Base-by-base conservation (phyloP, 2,113 vertebrate genomes). In the Perognathus longimembris region DNA sequence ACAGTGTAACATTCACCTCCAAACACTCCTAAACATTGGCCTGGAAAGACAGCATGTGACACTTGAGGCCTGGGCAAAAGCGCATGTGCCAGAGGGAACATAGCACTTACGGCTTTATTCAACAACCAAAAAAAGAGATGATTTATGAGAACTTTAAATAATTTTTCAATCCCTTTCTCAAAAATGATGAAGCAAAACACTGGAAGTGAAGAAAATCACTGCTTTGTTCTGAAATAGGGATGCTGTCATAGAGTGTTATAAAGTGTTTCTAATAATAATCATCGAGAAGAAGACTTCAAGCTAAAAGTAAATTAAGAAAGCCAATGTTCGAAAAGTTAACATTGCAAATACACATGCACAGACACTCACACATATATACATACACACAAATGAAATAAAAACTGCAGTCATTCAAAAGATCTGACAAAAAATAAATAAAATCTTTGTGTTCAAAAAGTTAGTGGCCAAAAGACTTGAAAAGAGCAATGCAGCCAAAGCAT, bases 1-100 rank as follows among this genome's bases (percentile, higher is more conserved):
- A 83, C 61, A 88, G 71, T 91, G 64, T 71, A 40, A 89, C 80
- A 94, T 88, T 88, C 64, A 54, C 90, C 96, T 95, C 75, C 77
- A 73, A 84, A 74, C 45, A 75, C 50, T 94, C 76, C 90, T 75
- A 32, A 63, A 88, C 90, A 91, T 36, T 83, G 73, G 30, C 75
- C 12, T 4, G 34, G 69, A 77, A 95, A 75, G 75, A 22, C 32
- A 76, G 71, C 24, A 28, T 21, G 54, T 50, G 63, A 71, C 22
- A 70, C 67, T 80, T 18, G 17, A 20, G 32, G 76, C 77, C 73
- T 38, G 24, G 36, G 86, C 63, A 73, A 77, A 94, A 67, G 28
- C 9, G 32, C 36, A 88, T 75, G 74, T 85, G 85, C 42, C 24
- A 66, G 45, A 79, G 18, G 54, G 40, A 77, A 75, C 80, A 45